These are phyloP conservation scores for Myotis davidii DNA, from an alignment of 2,113 vertebrate genomes.

Conservation along the genomic window DNA sequence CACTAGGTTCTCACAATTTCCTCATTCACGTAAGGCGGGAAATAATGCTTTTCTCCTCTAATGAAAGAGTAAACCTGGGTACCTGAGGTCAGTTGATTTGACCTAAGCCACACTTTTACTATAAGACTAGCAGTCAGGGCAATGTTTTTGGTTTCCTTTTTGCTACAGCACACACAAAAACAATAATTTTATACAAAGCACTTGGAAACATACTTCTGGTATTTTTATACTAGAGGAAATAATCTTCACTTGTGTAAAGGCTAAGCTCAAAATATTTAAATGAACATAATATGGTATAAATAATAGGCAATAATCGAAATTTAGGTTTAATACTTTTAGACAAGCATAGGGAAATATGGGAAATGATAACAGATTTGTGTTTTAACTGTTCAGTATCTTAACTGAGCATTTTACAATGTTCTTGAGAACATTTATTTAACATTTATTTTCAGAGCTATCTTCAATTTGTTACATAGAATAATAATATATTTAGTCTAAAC, in stretches of 20 bases:
- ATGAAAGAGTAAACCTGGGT: not conserved
- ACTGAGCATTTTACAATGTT: not conserved
- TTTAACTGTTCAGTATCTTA: not conserved
- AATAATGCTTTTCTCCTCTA: not conserved
- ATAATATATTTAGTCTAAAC: not conserved
- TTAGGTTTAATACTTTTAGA: not conserved
- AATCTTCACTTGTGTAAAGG: not conserved
- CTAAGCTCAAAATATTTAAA: not conserved
- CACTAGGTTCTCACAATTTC: not conserved
- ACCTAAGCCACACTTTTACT: not conserved
- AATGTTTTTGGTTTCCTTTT: not conserved
- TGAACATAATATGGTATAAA: not conserved
- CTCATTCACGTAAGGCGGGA: not conserved
- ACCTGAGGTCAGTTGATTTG: not conserved
- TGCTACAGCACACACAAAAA: not conserved
- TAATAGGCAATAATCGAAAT: not conserved
- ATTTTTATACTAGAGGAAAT: not conserved
- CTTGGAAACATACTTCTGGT: not conserved
- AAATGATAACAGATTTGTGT: not conserved
- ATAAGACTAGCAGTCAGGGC: not conserved
- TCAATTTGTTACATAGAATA: not conserved
- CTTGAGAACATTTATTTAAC: constrained; percentile 18
- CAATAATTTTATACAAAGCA: not conserved
- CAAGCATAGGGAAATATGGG: not conserved
- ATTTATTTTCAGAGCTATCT: not conserved